Evolutionary conservation across 2,888 invertebrate species (phyloP), one percentile per base, ranked within the genome.

Genomic region (Pharmacophagus antenor): DNA sequence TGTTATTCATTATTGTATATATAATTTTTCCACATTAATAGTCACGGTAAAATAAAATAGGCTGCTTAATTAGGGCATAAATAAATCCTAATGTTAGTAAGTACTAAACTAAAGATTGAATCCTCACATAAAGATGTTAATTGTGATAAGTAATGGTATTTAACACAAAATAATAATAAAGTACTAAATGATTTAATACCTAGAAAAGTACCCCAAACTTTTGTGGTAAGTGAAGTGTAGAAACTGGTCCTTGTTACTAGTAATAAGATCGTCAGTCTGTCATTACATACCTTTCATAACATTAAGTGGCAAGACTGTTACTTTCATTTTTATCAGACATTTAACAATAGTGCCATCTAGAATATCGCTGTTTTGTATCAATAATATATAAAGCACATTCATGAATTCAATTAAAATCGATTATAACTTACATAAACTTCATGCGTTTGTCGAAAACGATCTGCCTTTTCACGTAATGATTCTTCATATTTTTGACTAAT

Each of bases 401-500:
- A n/a, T 37, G n/a, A 37, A 37, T 37, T 5, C n/a, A 37, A n/a
- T 37, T n/a, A 37, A 37, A 37, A 37, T n/a, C 4, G 15, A 4
- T 37, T 37, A 15, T n/a, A n/a, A 80, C 85, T 68, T 73, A 86
- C 86, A 59, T 81, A 83, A 68, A 75, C 82, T 2, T 68, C 67
- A 2, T 72, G 73, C 7, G 80, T 74, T 58, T 69, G 73, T 47
- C 84, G 76, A 61, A 82, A 84, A 37, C 78, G 73, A 18, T 82
- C 77, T 1, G 85, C 79, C 67, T 79, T 82, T 61, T 79, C 79
- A 55, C 73, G 69, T 41, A 86, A 65, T 2, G 70, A 70, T 58
- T 82, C 79, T 71, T 84, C 83, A 63, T 85, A 86, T 50, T 74
- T 72, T 31, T 75, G 70, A 49, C 86, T 87, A n/a, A 27, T 27